Evolutionary conservation across 2,113 vertebrate species (phyloP).

Genomic region (Macrotis lagotis): DNA sequence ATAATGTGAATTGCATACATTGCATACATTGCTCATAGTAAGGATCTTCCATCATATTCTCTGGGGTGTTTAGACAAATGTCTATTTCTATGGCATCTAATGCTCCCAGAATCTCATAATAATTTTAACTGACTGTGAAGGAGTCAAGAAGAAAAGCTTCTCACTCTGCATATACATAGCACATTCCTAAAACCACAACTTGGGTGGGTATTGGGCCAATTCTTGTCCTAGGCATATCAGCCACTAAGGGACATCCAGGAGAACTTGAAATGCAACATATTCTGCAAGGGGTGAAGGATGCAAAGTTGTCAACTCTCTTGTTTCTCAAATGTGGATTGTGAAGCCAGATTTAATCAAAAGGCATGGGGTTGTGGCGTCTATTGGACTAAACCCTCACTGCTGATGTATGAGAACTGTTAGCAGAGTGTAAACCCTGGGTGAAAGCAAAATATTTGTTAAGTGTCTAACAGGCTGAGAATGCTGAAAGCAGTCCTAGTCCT

Average conservation of each 20-base stretch:
- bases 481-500: rapidly evolving
- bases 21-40: background rate
- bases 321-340: slow-evolving; percentile 28
- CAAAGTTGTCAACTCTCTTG: background rate
- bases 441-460: slow-evolving; percentile 52
- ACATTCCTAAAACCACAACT: background rate
- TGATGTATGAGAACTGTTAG: slow-evolving; percentile 45
- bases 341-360: slow-evolving; percentile 2
- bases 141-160: background rate
- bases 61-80: background rate
- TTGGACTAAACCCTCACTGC: background rate
- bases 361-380: background rate
- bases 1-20: background rate
- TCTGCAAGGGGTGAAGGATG: slow-evolving; percentile 52
- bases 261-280: background rate
- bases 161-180: background rate
- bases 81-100: background rate
- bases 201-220: background rate
- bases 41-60: background rate
- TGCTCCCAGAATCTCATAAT: background rate
- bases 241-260: rapidly evolving
- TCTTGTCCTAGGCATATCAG: background rate
- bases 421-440: background rate
- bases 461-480: background rate
- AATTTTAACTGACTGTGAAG: background rate